Evolutionary conservation across 2,797 vertebrate species (phyloP).

Genomic region (Eulemur mongoz): DNA sequence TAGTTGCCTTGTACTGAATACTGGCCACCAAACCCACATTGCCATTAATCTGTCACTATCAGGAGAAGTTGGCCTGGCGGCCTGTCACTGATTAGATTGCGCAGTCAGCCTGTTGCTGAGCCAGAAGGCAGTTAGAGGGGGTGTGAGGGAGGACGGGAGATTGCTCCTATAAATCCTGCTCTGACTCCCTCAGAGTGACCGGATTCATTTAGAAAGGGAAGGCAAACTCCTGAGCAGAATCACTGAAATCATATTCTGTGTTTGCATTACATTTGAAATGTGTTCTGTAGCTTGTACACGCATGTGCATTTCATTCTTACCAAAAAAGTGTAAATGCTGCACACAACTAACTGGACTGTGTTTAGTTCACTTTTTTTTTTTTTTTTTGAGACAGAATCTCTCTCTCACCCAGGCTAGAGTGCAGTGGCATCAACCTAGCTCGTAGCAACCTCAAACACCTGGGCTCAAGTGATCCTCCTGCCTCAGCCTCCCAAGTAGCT

Average conservation of each 20-base stretch:
- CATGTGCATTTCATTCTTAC: background rate
- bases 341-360: background rate
- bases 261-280: background rate
- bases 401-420: too few species aligned
- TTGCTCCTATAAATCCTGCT: background rate
- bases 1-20: conserved; percentile 64
- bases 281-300: background rate
- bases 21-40: background rate
- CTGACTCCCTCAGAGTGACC: background rate
- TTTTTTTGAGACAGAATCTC: too few species aligned
- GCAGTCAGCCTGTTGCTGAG: conserved; percentile 55
- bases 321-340: background rate
- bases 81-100: conserved; percentile 65
- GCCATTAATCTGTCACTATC: conserved; percentile 43
- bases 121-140: conserved; percentile 50
- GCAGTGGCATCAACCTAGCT: too few species aligned
- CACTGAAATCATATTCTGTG: background rate
- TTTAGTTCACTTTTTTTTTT: background rate
- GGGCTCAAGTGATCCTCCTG: too few species aligned
- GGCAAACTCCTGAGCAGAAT: background rate
- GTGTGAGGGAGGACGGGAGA: conserved; percentile 44
- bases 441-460: too few species aligned
- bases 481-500: too few species aligned
- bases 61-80: conserved; percentile 27
- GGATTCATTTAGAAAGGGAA: background rate